Evolutionary conservation across 35 echinoderm and acorn worm species (phyloP).

Genomic region (Patiria miniata): DNA sequence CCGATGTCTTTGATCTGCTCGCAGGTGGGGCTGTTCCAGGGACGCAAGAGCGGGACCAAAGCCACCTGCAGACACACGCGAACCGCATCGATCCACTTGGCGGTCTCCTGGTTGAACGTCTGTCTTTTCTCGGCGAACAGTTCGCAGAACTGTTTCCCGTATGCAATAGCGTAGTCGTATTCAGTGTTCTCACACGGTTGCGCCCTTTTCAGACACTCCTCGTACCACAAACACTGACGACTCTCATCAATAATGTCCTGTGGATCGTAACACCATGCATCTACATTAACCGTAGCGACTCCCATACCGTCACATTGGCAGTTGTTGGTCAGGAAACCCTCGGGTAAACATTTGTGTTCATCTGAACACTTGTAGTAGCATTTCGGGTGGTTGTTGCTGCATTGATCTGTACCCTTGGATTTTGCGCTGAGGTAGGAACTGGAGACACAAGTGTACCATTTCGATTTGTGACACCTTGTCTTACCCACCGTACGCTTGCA

Average conservation of each 20-base stretch:
- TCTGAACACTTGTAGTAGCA: no score
- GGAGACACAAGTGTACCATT: no score
- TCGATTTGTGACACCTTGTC: no score
- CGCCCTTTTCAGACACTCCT: not conserved
- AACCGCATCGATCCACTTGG: not conserved
- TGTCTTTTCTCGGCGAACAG: not conserved
- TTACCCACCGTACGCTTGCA: no score
- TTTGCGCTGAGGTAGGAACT: no score
- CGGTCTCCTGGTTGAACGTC: not conserved
- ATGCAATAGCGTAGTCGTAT: not conserved
- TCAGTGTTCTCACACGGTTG: not conserved
- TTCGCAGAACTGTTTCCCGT: not conserved
- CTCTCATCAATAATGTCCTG: no score
- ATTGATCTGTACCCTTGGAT: no score
- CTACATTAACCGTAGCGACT: no score
- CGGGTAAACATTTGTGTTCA: no score
- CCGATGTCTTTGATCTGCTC: not conserved
- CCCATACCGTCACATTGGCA: no score
- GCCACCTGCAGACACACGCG: not conserved
- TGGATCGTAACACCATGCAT: not conserved
- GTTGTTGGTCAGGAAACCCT: no score
- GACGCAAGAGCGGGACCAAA: not conserved
- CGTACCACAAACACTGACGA: not conserved
- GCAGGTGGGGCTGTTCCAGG: not conserved
- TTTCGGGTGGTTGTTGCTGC: no score